A percentile compares a stretch with the other conserved stretches of the same genome.
phyloP scores from a whole-genome alignment of 2,888 invertebrate species.

The Monoplex corrugatus region DNA sequence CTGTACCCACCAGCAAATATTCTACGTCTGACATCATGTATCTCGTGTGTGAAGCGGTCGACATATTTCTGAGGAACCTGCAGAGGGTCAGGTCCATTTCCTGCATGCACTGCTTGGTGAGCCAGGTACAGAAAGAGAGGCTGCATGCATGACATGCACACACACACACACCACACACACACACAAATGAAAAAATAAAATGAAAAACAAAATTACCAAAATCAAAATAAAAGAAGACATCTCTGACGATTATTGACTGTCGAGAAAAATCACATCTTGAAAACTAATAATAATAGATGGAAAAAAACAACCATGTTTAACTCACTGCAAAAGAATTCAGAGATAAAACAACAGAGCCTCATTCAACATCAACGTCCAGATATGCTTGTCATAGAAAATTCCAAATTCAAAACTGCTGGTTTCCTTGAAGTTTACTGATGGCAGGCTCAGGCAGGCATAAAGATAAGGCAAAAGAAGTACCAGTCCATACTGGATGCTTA shows the following conservation, averaged over 20 bases:
- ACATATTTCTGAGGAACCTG: constrained; percentile 89
- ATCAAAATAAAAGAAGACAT: too few species aligned
- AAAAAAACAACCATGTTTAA: background rate
- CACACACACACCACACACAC: background rate
- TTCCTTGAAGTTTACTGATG: too few species aligned
- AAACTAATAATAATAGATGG: background rate
- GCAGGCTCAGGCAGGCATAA: too few species aligned
- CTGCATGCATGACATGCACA: constrained; percentile 54
- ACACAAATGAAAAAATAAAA: background rate
- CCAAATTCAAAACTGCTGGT: too few species aligned
- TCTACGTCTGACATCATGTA: constrained; percentile 87
- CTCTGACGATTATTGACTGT: too few species aligned
- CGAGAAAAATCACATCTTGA: too few species aligned
- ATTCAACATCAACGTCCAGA: too few species aligned
- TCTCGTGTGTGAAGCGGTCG: constrained; percentile 85
- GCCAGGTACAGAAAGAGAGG: constrained; percentile 71
- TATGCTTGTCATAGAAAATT: too few species aligned
- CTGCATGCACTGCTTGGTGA: constrained; percentile 90
- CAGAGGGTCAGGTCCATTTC: constrained; percentile 89
- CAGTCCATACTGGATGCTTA: too few species aligned
- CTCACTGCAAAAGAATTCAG: background rate
- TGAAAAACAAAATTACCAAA: background rate
- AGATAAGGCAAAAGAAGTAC: too few species aligned
- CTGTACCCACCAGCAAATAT: constrained; percentile 90
- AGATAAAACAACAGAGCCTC: background rate